Evolutionary conservation across 2,113 vertebrate genomes (phyloP), one percentile per base, ranked within the genome.

Genomic region (Carollia perspicillata): DNA sequence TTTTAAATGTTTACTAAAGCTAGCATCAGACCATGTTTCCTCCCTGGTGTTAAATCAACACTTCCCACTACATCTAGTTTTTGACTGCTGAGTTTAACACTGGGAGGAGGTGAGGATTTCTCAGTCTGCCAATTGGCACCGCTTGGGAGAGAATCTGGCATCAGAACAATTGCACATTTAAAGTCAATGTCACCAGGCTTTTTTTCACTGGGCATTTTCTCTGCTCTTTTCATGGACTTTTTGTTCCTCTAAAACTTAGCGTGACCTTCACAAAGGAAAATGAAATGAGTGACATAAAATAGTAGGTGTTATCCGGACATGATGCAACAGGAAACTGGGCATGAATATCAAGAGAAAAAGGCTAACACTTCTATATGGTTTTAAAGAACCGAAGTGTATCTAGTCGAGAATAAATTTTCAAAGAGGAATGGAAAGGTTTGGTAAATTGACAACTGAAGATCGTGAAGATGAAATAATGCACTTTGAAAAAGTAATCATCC

Each of bases 1-100:
- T 97, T 98, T 97, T 87, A 96, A 98, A 97, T 97, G 96, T 71
- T 97, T 97, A 96, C 96, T 92, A 96, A 95, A 97, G 90, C 96
- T 98, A 97, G 96, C 95, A 97, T 96, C 0, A 35, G 96, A 97
- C 93, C 87, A 91, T 97, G 87, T 96, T 97, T 97, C 96, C 94
- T 98, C 83, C 96, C 95, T 88, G 93, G 97, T 98, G 97, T 97
- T 97, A 98, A 98, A 97, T 98, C 98, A 98, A 98, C 97, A 97
- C 97, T 98, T 98, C 96, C 96, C 98, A 97, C 97, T 97, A 88
- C 79, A 95, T 98, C 91, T 98, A 97, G 94, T 93, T 98, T 97
- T 74, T 97, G 96, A 97, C 95, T 98, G 97, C 95, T 95, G 97
- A 97, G 97, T 97, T 95, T 96, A 98, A 75, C 97, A 97, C 95